Conservation (phyloP, 2,888 invertebrate genomes). For the Parascotia fuliginaria region DNA sequence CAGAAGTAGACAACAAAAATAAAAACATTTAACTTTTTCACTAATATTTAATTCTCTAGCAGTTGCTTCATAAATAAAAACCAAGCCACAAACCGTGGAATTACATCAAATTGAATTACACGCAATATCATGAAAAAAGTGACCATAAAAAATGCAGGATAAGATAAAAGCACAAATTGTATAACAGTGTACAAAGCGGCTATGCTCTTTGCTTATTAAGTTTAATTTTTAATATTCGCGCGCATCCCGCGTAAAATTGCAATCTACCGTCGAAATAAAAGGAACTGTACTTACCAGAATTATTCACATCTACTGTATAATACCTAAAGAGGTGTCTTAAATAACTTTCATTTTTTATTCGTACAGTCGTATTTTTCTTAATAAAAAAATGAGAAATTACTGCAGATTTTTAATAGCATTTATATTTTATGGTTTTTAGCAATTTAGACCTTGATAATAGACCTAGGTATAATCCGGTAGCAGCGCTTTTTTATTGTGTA, state of each 20-base stretch:
- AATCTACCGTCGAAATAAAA: slow-evolving; percentile 69
- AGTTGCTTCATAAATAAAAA: too few relatives aligned
- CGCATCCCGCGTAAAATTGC: slow-evolving; percentile 81
- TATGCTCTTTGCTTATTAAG: slow-evolving; percentile 75
- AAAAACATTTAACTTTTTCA: too few relatives aligned
- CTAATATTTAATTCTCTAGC: too few relatives aligned
- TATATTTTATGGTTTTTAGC: too few relatives aligned
- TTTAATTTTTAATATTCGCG: slow-evolving; percentile 84
- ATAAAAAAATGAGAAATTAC: too few relatives aligned
- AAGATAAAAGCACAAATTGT: slow-evolving; percentile 42
- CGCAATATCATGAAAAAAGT: not conserved
- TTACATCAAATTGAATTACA: not conserved
- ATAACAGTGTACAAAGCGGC: slow-evolving; percentile 54
- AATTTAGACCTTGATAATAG: too few relatives aligned
- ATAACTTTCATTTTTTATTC: not conserved
- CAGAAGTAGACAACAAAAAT: too few relatives aligned
- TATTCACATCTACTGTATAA: slow-evolving; percentile 30
- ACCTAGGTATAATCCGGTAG: too few relatives aligned
- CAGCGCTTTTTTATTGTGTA: too few relatives aligned
- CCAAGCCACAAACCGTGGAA: not conserved
- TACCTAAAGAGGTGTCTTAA: slow-evolving; percentile 9
- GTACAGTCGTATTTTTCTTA: too few relatives aligned
- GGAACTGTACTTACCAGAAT: slow-evolving; percentile 37
- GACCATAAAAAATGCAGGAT: slow-evolving; percentile 15
- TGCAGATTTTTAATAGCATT: too few relatives aligned